phyloP scores from a whole-genome alignment of 2,113 vertebrate species.

The Callipepla californica region DNA sequence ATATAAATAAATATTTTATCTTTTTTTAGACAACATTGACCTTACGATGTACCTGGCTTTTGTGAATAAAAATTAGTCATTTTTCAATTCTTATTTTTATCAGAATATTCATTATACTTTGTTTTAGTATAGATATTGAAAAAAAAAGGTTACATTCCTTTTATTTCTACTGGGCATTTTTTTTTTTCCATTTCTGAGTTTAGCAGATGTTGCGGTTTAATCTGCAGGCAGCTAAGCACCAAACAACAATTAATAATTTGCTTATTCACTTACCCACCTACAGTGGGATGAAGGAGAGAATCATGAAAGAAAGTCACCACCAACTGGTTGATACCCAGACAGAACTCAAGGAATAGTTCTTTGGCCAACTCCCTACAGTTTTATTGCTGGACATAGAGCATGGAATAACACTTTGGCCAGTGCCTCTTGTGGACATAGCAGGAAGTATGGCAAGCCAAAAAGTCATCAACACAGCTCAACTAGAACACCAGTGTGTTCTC shows the following conservation, averaged over 20 bases:
- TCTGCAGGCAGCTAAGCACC: neutral
- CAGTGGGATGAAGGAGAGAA: neutral
- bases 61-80: accelerated
- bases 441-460: neutral
- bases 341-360: neutral
- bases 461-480: neutral
- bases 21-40: neutral
- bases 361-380: too few species aligned
- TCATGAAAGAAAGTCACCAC: neutral
- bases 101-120: accelerated
- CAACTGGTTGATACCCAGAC: neutral
- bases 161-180: neutral
- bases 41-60: neutral
- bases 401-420: neutral
- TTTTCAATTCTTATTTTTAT: neutral
- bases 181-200: neutral
- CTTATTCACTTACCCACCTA: neutral
- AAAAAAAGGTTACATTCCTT: neutral
- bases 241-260: neutral
- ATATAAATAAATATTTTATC: neutral
- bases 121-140: neutral
- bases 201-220: neutral
- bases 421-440: neutral
- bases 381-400: too few species aligned
- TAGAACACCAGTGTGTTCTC: neutral